These are phyloP conservation scores for Drosophila suzukii DNA, from an alignment of 1,140 invertebrate species.

Conservation along the genomic window DNA sequence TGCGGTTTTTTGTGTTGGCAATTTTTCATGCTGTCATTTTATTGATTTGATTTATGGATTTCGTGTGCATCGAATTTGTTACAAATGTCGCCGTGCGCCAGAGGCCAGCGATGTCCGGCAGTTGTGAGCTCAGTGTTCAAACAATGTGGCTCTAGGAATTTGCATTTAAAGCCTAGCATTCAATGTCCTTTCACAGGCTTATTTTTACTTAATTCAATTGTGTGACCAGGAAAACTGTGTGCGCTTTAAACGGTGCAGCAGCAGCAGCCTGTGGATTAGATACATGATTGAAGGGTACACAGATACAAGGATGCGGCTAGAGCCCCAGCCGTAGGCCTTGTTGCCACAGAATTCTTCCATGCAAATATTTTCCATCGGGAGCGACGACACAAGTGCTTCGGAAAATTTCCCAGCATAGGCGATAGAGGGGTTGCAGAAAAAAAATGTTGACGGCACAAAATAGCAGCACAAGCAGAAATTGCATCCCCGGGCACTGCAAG, in stretches of 20 bases:
- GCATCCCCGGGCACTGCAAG: slow-evolving; percentile 59
- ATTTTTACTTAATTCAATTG: slow-evolving; percentile 35
- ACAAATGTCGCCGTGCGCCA: slow-evolving; percentile 52
- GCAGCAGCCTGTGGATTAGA: slow-evolving; percentile 16
- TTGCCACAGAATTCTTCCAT: slow-evolving; percentile 13
- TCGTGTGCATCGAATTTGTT: slow-evolving; percentile 58
- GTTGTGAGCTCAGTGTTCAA: not conserved
- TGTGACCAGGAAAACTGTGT: not conserved
- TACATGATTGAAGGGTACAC: slow-evolving; percentile 7
- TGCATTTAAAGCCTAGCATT: slow-evolving; percentile 34
- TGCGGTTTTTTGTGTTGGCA: slow-evolving; percentile 71
- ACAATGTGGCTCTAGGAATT: slow-evolving; percentile 34
- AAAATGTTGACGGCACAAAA: slow-evolving; percentile 62
- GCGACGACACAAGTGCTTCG: slow-evolving; percentile 24
- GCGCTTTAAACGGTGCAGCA: slow-evolving; percentile 17
- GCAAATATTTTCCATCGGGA: slow-evolving; percentile 24
- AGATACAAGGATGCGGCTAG: too few relatives aligned
- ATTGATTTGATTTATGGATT: slow-evolving; percentile 76
- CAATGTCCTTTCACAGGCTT: slow-evolving; percentile 8
- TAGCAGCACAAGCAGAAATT: slow-evolving; percentile 69
- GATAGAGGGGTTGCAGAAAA: slow-evolving; percentile 24
- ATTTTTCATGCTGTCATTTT: slow-evolving; percentile 78
- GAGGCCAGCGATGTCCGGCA: slow-evolving; percentile 29
- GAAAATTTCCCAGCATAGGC: slow-evolving; percentile 28
- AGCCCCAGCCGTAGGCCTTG: slow-evolving; percentile 26